Evolutionary conservation across 2,888 invertebrate species (phyloP), one percentile per base, ranked within the genome.

Genomic region (Gymnoscelis rufifasciata): DNA sequence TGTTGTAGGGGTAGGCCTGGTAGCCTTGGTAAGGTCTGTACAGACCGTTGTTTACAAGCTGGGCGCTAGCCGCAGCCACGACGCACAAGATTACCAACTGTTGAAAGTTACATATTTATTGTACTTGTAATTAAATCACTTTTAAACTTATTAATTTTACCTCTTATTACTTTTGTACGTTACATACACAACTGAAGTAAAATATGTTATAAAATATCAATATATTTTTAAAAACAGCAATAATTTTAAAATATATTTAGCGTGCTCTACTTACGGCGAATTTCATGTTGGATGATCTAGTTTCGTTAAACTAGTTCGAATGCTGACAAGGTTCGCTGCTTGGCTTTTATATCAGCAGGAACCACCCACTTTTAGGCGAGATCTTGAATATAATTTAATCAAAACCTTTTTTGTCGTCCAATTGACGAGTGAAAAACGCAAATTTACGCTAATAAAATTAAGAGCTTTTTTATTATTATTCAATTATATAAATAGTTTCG

Each of bases 371-470:
- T 50, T 71, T 60, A 61, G 62, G 56, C 66, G 52, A 56, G 64
- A 78, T 73, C 66, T 83, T 78, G 78, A 81, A 81, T 83, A 74
- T 72, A 64, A 83, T 83, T 83, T 78, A 73, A 82, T 83, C 83
- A 78, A 76, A 19, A 19, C 19, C 19, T 19, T 19, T 19, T 19
- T 19, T 19, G 19, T 19, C 19, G 2, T 19, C 19, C 2, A 19
- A 3, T 19, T 19, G 19, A 19, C 19, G 19, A 19, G 19, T 19
- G 19, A 37, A 37, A 36, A 39, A 26, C 15, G 11, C n/a, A 15
- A 31, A 24, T 15, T 30, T 41, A 31, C 31, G 26, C 12, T 27
- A 19, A 19, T 19, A 19, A 37, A 10, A 7, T 19, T 5, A 19
- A 19, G n/a, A n/a, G n/a, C n/a, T n/a, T n/a, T n/a, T n/a, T n/a